Evolutionary conservation across 2,888 invertebrate species (phyloP).

Genomic region (Hesperia comma): DNA sequence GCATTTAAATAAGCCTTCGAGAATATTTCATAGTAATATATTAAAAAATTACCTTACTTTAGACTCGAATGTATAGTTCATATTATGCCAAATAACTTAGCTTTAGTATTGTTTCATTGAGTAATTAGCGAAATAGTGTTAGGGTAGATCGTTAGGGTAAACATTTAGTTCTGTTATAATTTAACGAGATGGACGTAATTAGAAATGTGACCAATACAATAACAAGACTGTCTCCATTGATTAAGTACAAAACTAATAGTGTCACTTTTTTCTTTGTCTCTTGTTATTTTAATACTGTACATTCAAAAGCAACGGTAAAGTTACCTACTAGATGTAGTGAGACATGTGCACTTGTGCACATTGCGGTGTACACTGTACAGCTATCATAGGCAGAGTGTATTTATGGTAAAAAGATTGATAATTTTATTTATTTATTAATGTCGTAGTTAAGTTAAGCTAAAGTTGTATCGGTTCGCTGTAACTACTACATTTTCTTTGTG

Average conservation of each 20-base stretch:
- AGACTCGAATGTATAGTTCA: constrained; percentile 28
- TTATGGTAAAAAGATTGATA: constrained; percentile 62
- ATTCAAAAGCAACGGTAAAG: constrained; percentile 67
- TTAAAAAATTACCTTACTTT: constrained; percentile 22
- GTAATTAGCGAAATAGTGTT: constrained; percentile 30
- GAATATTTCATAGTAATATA: constrained; percentile 37
- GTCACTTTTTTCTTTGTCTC: constrained; percentile 39
- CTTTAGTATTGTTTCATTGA: constrained; percentile 32
- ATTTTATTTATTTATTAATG: constrained; percentile 66
- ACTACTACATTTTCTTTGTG: too few relatives aligned
- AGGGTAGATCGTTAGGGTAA: constrained; percentile 31
- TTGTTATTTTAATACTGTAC: constrained; percentile 50
- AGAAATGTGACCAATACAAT: constrained; percentile 70
- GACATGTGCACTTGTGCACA: constrained; percentile 1
- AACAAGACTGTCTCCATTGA: constrained; percentile 74
- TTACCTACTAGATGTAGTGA: constrained; percentile 72
- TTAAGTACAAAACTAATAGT: constrained; percentile 70
- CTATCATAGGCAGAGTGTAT: constrained; percentile 66
- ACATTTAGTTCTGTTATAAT: constrained; percentile 14
- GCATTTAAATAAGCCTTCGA: constrained; percentile 31
- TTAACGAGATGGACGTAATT: constrained; percentile 26
- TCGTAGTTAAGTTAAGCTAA: constrained; percentile 38
- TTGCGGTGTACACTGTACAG: constrained; percentile 25
- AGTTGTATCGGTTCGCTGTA: constrained; percentile 27
- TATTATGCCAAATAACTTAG: constrained; percentile 35